Evolutionary conservation across 2,888 invertebrate genomes (phyloP), one percentile per base, ranked within the genome.

Genomic region (Tachystola acroxantha): DNA sequence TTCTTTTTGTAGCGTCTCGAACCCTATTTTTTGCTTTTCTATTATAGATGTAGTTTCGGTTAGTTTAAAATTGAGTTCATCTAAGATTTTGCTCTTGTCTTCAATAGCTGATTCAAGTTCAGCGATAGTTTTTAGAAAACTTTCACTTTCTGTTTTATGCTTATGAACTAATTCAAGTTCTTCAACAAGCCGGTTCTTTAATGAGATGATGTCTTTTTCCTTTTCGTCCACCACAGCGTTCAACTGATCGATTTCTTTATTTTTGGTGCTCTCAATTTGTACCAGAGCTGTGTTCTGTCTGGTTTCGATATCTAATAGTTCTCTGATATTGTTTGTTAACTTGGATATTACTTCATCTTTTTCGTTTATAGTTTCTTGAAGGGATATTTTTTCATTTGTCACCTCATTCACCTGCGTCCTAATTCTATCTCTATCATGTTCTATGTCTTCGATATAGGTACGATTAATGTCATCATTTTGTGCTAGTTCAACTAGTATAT

Each of bases 1-100:
- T 42, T 86, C 80, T 46, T 81, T 82, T 43, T 73, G 70, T 40
- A 61, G 66, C 26, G 74, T 70, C 56, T 88, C 88, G 40, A 89
- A 68, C 37, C 89, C 80, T 20, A 68, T 62, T 37, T 86, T 66
- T 39, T 61, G 51, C 29, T 58, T 60, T 42, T 70, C 57, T 28
- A 64, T 43, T 12, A 45, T 37, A 46, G 39, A 59, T 56, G 37
- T 36, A 7, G 50, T 37, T 38, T 67, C 52, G 25, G 56, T 46
- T 5, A 67, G 29, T 43, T 64, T 56, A 5, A 25, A 19, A 30
- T 53, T 51, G 7, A 62, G 41, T 30, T 57, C 54, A 33, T 52
- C 42, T 13, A 65, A 53, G 47, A 65, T 54, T 39, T 53, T 50
- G 35, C 53, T 52, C 46, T 59, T 64, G 6, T 51, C 39, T 3